A percentile compares a stretch with the other conserved stretches of the same genome.
Conservation (phyloP, 1,140 invertebrate genomes). For the Zophobas morio region DNA sequence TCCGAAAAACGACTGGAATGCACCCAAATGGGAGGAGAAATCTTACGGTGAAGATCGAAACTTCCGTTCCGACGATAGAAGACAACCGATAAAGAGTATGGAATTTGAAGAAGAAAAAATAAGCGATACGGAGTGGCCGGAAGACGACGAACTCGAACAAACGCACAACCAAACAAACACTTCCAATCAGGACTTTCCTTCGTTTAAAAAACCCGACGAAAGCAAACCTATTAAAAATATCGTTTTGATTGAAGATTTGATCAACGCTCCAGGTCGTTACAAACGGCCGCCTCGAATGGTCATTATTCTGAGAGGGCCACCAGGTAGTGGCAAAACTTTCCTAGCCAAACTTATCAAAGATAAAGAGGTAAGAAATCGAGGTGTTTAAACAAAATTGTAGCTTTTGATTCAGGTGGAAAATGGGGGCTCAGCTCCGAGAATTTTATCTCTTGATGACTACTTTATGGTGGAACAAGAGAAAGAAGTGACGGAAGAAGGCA, state of each 20-base stretch:
- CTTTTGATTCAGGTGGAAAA: conserved; percentile 75
- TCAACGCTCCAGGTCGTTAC: conserved; percentile 81
- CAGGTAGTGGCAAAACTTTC: conserved; percentile 92
- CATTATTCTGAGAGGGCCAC: conserved; percentile 90
- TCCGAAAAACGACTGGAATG: neutral
- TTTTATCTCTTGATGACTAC: conserved; percentile 96
- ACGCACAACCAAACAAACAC: neutral
- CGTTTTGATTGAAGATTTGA: conserved; percentile 85
- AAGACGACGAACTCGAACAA: conserved; percentile 9
- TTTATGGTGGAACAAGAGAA: conserved; percentile 93
- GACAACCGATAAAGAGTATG: neutral
- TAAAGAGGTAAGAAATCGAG: conserved; percentile 69
- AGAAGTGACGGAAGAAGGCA: conserved; percentile 83
- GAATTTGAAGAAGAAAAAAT: conserved; percentile 22
- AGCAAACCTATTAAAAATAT: conserved; percentile 52
- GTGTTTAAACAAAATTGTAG: conserved; percentile 6
- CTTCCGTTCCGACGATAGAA: neutral
- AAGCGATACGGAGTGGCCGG: conserved; percentile 31
- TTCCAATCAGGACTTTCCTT: neutral
- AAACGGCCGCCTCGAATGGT: conserved; percentile 87
- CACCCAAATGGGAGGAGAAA: conserved; percentile 13
- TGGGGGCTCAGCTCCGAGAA: conserved; percentile 86
- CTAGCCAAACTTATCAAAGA: conserved; percentile 90
- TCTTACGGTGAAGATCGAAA: neutral
- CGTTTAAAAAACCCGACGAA: conserved; percentile 37